Base-by-base conservation (phyloP, 37 sponge, comb jelly and placozoan species). In the Aplysina aerophoba region DNA sequence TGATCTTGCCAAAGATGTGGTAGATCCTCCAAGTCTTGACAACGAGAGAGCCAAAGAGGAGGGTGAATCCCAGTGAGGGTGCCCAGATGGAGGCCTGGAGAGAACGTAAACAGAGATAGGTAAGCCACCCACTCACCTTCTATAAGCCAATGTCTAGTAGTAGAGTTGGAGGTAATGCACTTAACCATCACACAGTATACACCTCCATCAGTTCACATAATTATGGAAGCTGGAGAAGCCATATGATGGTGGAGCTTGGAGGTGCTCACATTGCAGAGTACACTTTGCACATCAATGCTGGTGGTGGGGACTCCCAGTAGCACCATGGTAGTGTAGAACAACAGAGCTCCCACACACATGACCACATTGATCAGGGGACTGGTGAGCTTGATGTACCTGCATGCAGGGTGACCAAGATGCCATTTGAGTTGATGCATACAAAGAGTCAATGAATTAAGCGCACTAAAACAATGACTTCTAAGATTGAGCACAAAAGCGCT, bases 21-120 rank as follows among this genome's bases (percentile, higher is more conserved):
- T 62, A 62, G 4, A 62, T 62, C 28, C 64, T 62, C 64, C 64
- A 62, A 2, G 64, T 62, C 28, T 62, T 62, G 24, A 62, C 64
- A 62, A 62, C 12, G 28, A 62, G 64, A 11, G 64, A n/a, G 24
- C 64, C 64, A 62, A 62, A 62, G 12, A 62, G 5, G 24, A 62
- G 64, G 11, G 64, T 62, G 64, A 62, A 62, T 11, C 64, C 64
- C 24, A 62, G 24, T n/a, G 64, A 13, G 11, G 25, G 25, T 27
- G 11, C 25, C 64, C 64, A 62, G 28, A 62, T 28, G 28, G 64
- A 62, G 24, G 64, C 28, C 64, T 62, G 64, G 4, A 62, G 64
- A 58, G 59, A 20, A 19, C 19, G 19, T 58, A n/a, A n/a, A n/a
- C n/a, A n/a, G n/a, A n/a, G n/a, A n/a, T n/a, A n/a, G n/a, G n/a